Percentiles rank a stretch among this genome's conserved stretches.
Evolutionary conservation across 2,113 vertebrate genomes (phyloP).

Genomic region (Gadus chalcogrammus): DNA sequence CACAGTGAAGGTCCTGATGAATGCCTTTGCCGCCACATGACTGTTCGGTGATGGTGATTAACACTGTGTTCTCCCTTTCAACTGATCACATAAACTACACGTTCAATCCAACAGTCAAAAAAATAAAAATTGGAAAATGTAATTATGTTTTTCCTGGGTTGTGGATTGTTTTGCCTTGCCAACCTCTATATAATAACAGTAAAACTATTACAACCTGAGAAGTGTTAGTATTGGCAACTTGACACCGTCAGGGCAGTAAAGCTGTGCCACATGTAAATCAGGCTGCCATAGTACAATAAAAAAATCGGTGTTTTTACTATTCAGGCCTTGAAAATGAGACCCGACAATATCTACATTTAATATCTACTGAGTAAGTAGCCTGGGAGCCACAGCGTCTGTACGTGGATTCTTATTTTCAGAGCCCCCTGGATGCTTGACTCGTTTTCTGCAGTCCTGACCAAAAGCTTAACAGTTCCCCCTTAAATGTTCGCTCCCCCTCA

Average conservation of each 20-base stretch:
- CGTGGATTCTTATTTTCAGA: slow-evolving; percentile 9
- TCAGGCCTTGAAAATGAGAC: slow-evolving; percentile 36
- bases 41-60: background rate
- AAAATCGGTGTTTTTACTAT: slow-evolving; percentile 45
- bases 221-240: slow-evolving; percentile 68
- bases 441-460: slow-evolving; percentile 33
- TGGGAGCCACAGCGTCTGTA: slow-evolving; percentile 18
- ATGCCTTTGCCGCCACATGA: background rate
- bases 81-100: slow-evolving; percentile 56
- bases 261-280: slow-evolving; percentile 33
- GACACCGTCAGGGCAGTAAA: slow-evolving; percentile 54
- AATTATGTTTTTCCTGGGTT: slow-evolving; percentile 61
- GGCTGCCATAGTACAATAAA: slow-evolving; percentile 22
- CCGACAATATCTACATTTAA: slow-evolving; percentile 32
- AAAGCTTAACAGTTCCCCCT: slow-evolving; percentile 30
- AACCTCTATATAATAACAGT: slow-evolving; percentile 71
- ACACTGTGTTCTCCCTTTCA: slow-evolving; percentile 51
- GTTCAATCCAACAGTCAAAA: slow-evolving; percentile 50
- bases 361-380: slow-evolving; percentile 32
- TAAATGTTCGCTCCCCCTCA: slow-evolving; percentile 35
- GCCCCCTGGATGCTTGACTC: slow-evolving; percentile 13
- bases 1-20: background rate
- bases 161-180: slow-evolving; percentile 44
- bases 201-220: slow-evolving; percentile 73
- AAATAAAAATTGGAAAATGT: slow-evolving; percentile 57